Percentiles rank a stretch among this genome's conserved stretches.
phyloP scores from a whole-genome alignment of 2,888 invertebrate species.

The Zelleria hepariella region DNA sequence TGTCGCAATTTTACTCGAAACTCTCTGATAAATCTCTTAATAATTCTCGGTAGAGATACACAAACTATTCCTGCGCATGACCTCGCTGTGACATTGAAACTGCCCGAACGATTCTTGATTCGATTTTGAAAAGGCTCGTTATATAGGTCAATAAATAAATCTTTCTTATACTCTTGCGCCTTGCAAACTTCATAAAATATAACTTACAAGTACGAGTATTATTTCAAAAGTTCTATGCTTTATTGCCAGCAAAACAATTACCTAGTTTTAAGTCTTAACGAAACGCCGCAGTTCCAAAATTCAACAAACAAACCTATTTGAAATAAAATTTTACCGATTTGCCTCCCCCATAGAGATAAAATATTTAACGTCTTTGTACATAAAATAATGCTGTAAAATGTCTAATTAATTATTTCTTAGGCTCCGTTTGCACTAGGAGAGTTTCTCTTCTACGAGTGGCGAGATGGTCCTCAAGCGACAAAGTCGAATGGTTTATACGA shows the following conservation, averaged over 20 bases:
- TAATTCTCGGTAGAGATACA: neutral
- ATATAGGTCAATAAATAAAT: too few species aligned
- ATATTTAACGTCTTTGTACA: neutral
- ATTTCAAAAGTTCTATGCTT: neutral
- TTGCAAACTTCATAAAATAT: too few species aligned
- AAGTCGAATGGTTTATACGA: too few species aligned
- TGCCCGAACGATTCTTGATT: neutral
- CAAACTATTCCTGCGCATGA: neutral
- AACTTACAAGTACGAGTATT: neutral
- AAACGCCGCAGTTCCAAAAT: neutral
- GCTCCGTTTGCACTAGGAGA: neutral
- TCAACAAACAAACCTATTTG: neutral
- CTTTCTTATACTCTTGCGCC: too few species aligned
- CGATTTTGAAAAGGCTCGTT: too few species aligned
- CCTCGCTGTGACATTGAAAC: neutral
- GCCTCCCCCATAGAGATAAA: neutral
- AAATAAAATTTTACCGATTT: neutral
- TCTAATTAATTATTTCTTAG: neutral
- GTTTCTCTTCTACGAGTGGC: neutral
- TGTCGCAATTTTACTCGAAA: slow-evolving; percentile 18
- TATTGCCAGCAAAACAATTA: slow-evolving; percentile 7
- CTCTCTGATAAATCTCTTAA: neutral
- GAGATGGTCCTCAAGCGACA: neutral
- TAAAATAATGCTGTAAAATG: neutral
- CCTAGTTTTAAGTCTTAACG: too few species aligned